These are phyloP conservation scores for Tetramorium alpestre DNA, from an alignment of 1,140 invertebrate genomes.

Conservation along the genomic window DNA sequence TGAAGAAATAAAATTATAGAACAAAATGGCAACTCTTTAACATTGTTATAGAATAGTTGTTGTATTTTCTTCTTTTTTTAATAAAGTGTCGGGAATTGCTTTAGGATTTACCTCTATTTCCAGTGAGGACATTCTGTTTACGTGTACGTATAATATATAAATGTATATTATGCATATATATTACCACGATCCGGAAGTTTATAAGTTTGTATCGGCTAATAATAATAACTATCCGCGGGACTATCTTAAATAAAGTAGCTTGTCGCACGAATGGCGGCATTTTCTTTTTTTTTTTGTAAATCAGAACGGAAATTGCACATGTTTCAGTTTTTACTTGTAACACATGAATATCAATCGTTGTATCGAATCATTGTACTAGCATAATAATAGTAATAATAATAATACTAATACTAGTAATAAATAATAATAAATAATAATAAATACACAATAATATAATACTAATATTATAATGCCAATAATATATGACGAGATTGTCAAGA, in stretches of 20 bases:
- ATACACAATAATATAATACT: slow-evolving; percentile 36
- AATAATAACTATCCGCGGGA: slow-evolving; percentile 43
- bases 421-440: slow-evolving; percentile 54
- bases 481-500: slow-evolving; percentile 22
- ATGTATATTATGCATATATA: slow-evolving; percentile 49
- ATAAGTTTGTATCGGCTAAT: slow-evolving; percentile 42
- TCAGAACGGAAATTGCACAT: slow-evolving; percentile 60
- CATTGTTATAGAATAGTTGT: not conserved
- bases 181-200: slow-evolving; percentile 46
- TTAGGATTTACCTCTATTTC: not conserved
- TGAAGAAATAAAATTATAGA: not conserved
- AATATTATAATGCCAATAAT: slow-evolving; percentile 55
- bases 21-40: not conserved
- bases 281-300: slow-evolving; percentile 37
- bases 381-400: slow-evolving; percentile 74
- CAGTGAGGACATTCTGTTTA: slow-evolving; percentile 47
- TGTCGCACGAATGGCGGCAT: slow-evolving; percentile 15
- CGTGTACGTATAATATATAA: slow-evolving; percentile 25
- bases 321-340: slow-evolving; percentile 50
- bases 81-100: slow-evolving; percentile 23
- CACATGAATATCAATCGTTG: slow-evolving; percentile 74
- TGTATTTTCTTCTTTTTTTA: not conserved
- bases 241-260: slow-evolving; percentile 41
- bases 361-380: slow-evolving; percentile 80
- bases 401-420: slow-evolving; percentile 54